Evolutionary conservation across 2,113 vertebrate genomes (phyloP), one percentile per base, ranked within the genome.

Genomic region (Centrocercus urophasianus): DNA sequence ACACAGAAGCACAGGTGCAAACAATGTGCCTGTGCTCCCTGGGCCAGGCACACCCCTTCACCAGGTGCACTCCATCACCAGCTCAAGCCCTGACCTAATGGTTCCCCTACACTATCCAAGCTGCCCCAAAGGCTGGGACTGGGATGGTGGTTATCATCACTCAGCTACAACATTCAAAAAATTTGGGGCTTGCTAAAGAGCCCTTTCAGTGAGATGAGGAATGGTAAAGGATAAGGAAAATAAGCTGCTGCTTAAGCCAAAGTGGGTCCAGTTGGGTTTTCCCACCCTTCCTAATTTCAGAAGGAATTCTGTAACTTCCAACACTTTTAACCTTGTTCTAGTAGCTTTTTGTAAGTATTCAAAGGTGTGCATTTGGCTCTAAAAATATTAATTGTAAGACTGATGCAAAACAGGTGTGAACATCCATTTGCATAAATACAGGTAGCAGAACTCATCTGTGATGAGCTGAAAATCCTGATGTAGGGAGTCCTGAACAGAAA

Each of bases 201-300:
- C 1, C 20, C 40, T 7, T 14, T 18, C 45, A 28, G 32, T 2
- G 28, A 82, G 17, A 22, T 52, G 28, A 15, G 22, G 48, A 67
- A 54, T 12, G 4, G 81, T 70, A 21, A 71, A 38, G 34, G 34
- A 71, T 20, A 71, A 52, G 17, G 34, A 25, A 13, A 22, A 40
- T 1, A 30, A 61, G 2, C 5, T 13, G 9, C 0, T 30, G 34
- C 65, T 21, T 54, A 63, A 61, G 6, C 40, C 14, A 3, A 47
- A 69, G 7, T 13, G 12, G 16, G 13, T 11, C 27, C 30, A 34
- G 47, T 30, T 5, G 4, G 10, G 7, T 36, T 83, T 27, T 88
- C 30, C 18, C 13, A 45, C 12, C 4, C 8, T 10, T 32, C 32
- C 18, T 0, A 11, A 40, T 74, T 70, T 77, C 69, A 74, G 32